phyloP scores from a whole-genome alignment of 2,113 vertebrate genomes.

The Ceuthmochares aereus region DNA sequence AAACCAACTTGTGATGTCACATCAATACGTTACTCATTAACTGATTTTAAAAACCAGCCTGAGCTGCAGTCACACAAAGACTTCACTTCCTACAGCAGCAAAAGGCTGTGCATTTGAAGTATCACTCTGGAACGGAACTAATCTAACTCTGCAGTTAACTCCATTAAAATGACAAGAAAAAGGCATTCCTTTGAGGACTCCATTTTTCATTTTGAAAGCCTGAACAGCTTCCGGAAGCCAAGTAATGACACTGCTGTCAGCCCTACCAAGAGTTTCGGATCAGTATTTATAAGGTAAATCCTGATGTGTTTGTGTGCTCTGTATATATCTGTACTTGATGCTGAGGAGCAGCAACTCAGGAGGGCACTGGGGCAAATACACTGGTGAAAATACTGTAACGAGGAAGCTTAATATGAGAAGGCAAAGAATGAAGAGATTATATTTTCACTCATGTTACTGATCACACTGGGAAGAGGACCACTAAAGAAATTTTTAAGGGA shows the following conservation, averaged over 20 bases:
- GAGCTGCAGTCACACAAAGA: conserved; percentile 35
- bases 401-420: neutral
- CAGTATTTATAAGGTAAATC: conserved; percentile 75
- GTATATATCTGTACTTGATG: neutral
- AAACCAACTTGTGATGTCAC: conserved; percentile 38
- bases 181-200: conserved; percentile 32
- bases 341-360: fast-evolving
- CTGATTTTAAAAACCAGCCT: conserved; percentile 10
- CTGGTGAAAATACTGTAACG: neutral
- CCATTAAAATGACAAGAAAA: conserved; percentile 57
- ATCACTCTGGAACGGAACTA: neutral
- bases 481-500: neutral
- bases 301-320: neutral
- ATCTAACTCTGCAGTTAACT: neutral
- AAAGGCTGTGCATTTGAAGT: neutral
- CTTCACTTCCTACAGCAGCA: conserved; percentile 27
- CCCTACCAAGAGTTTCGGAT: conserved; percentile 46
- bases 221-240: neutral
- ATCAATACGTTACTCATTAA: conserved; percentile 79
- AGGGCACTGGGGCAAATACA: neutral
- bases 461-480: neutral
- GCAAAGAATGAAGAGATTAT: neutral
- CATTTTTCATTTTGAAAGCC: conserved; percentile 31
- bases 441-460: neutral
- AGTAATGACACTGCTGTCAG: neutral